Base-by-base conservation (phyloP, 2,888 invertebrate species). In the Netelia virgata region DNA sequence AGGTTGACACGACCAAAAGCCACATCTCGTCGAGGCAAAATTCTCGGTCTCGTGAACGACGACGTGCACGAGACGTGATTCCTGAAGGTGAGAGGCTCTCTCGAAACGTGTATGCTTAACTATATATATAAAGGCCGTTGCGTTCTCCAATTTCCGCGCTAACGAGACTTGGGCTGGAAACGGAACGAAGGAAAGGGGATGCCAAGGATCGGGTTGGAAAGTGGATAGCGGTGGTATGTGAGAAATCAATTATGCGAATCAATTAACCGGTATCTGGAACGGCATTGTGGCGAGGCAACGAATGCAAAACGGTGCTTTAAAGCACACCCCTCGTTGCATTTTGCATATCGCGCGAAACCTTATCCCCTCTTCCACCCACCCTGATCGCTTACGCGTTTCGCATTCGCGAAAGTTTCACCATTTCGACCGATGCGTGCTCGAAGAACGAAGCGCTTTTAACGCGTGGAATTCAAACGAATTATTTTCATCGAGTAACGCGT, bases 141-240 rank as follows among this genome's bases (percentile, higher is more conserved):
- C 70, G 55, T 73, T 75, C 53, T 68, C 66, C 76, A 76, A 76
- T 76, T 76, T 76, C 55, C 76, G 18, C 57, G 76, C 57, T 76
- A 76, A 76, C 76, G 66, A 75, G 74, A 75, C 16, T 57, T 55
- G 41, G 70, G 11, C 16, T 57, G 8, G 57, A 16, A 57, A 16
- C 18, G 57, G 57, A 57, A 50, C 10, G n/a, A 20, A n/a, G 20
- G 47, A 43, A 59, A 47, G 50, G 68, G 3, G 36, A 59, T 43
- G 47, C 43, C 28, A 57, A 59, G 36, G 36, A 36, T 36, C 11
- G 70, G 70, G 36, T 57, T 11, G 43, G 53, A 47, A 69, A 55
- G 36, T 36, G 36, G 36, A 53, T 16, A n/a, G 47, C 50, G 61
- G 23, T 43, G 41, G 43, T 20, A 76, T n/a, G 76, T 41, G 66